Evolutionary conservation across 1,140 invertebrate genomes (phyloP).

Genomic region (Rhyzopertha dominica): DNA sequence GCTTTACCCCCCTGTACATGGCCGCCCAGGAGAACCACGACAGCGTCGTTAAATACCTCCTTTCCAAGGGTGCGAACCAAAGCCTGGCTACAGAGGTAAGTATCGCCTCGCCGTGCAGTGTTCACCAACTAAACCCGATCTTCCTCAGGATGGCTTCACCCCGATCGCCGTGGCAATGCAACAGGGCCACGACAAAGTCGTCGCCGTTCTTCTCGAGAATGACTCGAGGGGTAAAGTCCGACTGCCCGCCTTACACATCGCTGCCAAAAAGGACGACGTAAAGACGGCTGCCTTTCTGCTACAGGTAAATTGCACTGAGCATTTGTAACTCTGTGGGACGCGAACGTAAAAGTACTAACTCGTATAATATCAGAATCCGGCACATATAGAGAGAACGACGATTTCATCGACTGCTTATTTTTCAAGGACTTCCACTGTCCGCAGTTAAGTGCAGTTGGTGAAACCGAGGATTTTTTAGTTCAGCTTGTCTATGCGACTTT

Average conservation of each 20-base stretch:
- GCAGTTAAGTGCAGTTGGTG: no score
- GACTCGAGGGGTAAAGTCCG: slow-evolving; percentile 90
- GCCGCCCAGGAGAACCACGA: slow-evolving; percentile 98
- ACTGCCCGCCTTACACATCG: slow-evolving; percentile 89
- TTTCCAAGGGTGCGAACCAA: slow-evolving; percentile 93
- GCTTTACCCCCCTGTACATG: slow-evolving; percentile 99
- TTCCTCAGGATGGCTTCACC: slow-evolving; percentile 89
- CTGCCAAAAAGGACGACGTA: slow-evolving; percentile 99
- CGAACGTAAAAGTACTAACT: no score
- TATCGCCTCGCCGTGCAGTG: no score
- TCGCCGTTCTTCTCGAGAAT: slow-evolving; percentile 91
- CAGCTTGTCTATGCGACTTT: no score
- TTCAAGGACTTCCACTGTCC: no score
- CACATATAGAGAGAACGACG: no score
- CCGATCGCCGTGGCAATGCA: slow-evolving; percentile 97
- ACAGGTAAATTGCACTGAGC: slow-evolving; percentile 59
- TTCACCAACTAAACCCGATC: slow-evolving; percentile 13
- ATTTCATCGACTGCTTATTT: no score
- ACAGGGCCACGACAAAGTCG: slow-evolving; percentile 97
- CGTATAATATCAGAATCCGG: no score
- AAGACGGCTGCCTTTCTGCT: slow-evolving; percentile 88
- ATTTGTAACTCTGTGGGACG: no score
- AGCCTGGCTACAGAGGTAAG: slow-evolving; percentile 91
- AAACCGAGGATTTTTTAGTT: no score
- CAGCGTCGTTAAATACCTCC: slow-evolving; percentile 85